Evolutionary conservation across 2,888 invertebrate species (phyloP), one percentile per base, ranked within the genome.

Genomic region (Epirrita christyi): DNA sequence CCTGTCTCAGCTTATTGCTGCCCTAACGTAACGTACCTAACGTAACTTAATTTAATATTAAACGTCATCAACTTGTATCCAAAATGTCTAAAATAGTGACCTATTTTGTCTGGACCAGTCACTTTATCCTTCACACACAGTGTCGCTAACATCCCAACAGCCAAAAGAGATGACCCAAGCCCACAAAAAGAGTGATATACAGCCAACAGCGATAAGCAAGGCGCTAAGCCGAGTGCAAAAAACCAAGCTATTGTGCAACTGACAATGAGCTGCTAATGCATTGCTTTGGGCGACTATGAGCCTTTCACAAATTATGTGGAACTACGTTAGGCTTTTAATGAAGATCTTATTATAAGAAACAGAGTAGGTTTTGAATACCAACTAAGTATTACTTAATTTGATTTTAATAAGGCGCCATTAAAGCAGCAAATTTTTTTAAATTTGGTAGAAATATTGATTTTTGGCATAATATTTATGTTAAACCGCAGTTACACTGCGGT

Each of bases 181-280:
- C 13, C 49, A 42, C 59, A 59, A 59, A 55, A 59, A 59, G 54
- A 41, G 42, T 43, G 59, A 55, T 47, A 59, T 40, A 55, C 45
- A 34, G 43, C 52, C 43, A 40, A 38, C 37, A 46, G 47, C 37
- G 34, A 55, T 55, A 55, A 55, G 54, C 54, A 51, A 50, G 63
- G 50, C 61, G 52, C 55, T 59, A 61, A 64, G 66, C 62, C 62
- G 58, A 51, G 53, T 38, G 51, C 59, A 65, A 65, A 66, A 66
- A 66, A 53, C 60, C 43, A 54, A 9, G 43, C 55, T 42, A 63
- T 64, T 67, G 66, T 66, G 64, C 56, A 46, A 13, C 41, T 46
- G 55, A 67, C 64, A 67, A 67, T 61, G 53, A 61, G 46, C 40
- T 45, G 54, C 45, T 54, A 46, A 63, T 49, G 61, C 65, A 57